A percentile compares a stretch with the other conserved stretches of the same genome.
These are phyloP conservation scores for Gadopsis bispinosus DNA, from an alignment of 2,797 vertebrate genomes.

Conservation along the genomic window DNA sequence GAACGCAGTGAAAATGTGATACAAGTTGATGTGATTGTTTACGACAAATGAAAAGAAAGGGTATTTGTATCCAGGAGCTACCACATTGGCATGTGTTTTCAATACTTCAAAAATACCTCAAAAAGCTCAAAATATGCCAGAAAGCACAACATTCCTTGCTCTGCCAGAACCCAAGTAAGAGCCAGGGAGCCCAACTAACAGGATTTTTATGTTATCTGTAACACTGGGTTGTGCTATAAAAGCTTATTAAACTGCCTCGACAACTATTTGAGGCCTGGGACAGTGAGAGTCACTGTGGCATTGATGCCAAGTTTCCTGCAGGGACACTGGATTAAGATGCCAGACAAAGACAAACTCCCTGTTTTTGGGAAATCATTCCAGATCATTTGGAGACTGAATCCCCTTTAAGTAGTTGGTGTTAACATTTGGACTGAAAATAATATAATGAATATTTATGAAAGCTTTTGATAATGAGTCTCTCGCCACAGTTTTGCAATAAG, in stretches of 20 bases:
- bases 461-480: neutral
- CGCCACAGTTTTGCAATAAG: neutral
- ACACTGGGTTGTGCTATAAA: neutral
- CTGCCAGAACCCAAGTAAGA: neutral
- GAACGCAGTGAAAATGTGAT: neutral
- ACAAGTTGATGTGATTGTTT: neutral
- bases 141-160: neutral
- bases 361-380: constrained; percentile 11
- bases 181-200: neutral
- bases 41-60: neutral
- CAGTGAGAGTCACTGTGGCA: neutral
- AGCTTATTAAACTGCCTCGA: neutral
- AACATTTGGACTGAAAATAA: constrained; percentile 2
- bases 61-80: neutral
- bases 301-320: constrained; percentile 2
- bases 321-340: neutral
- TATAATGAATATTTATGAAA: neutral
- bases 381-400: neutral
- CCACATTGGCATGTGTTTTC: neutral
- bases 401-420: neutral
- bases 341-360: neutral
- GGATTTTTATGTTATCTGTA: neutral
- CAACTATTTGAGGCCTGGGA: constrained; percentile 9
- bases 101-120: neutral
- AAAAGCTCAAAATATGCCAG: constrained; percentile 10